Evolutionary conservation across 2,113 vertebrate genomes (phyloP).

Genomic region (Chrysochloris asiatica): DNA sequence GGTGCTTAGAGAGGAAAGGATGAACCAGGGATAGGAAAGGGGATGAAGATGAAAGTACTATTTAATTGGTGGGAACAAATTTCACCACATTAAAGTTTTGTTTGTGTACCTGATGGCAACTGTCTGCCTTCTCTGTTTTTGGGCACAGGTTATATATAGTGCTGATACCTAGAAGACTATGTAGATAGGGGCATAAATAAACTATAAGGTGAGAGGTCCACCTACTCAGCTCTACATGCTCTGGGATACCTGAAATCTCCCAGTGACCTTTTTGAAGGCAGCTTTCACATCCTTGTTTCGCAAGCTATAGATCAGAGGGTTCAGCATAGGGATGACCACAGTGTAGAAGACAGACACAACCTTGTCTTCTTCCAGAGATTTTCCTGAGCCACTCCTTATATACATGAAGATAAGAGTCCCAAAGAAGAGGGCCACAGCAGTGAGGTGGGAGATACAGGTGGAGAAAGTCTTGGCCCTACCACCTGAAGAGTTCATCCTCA

Average conservation of each 20-base stretch:
- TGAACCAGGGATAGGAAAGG: neutral
- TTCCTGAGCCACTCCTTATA: conserved; percentile 31
- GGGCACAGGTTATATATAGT: neutral
- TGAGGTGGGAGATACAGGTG: conserved; percentile 72
- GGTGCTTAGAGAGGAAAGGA: neutral
- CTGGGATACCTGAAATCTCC: neutral
- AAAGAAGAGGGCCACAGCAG: conserved; percentile 67
- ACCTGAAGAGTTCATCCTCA: conserved; percentile 54
- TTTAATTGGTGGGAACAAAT: neutral
- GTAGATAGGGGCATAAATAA: neutral
- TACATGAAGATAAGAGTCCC: conserved; percentile 74
- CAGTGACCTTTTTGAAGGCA: conserved; percentile 51
- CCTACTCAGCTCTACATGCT: neutral
- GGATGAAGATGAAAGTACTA: neutral
- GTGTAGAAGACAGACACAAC: conserved; percentile 70
- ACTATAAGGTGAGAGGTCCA: neutral
- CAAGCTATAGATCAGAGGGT: conserved; percentile 79
- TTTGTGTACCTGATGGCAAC: neutral
- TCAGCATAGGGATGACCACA: conserved; percentile 74
- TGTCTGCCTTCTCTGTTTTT: neutral
- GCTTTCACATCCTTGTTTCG: conserved; percentile 75
- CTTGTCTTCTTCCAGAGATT: conserved; percentile 55
- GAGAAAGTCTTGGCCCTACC: conserved; percentile 71
- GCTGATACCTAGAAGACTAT: neutral
- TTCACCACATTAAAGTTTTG: neutral